Percentiles rank a stretch among this genome's conserved stretches.
Conservation (phyloP, 2,888 invertebrate species). For the Acanthosepion esculentum region DNA sequence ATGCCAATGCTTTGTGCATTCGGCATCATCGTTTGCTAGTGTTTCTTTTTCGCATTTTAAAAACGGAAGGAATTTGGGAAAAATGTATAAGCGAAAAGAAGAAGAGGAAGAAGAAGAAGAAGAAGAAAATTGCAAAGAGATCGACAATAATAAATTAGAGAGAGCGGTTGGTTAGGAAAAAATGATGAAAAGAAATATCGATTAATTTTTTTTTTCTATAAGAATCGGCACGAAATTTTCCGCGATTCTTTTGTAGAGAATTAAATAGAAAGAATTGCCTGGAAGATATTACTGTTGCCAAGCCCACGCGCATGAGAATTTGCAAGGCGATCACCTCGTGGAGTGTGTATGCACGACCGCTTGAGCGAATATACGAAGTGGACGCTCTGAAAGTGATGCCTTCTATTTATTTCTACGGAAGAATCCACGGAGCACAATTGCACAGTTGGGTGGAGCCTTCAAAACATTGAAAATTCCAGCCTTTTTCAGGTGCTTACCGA, state of each 20-base stretch:
- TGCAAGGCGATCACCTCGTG: neutral
- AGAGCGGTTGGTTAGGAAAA: neutral
- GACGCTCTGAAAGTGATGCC: too few relatives aligned
- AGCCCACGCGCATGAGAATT: neutral
- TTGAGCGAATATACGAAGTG: too few relatives aligned
- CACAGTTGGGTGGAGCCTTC: too few relatives aligned
- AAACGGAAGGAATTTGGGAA: neutral
- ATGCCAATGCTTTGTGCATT: neutral
- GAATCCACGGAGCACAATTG: too few relatives aligned
- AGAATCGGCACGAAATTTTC: neutral
- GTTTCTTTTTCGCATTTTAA: neutral
- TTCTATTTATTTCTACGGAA: too few relatives aligned
- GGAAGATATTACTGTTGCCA: neutral
- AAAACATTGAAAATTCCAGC: too few relatives aligned
- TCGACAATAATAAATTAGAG: neutral
- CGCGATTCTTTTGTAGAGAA: neutral
- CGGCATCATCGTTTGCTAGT: neutral
- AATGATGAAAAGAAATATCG: neutral
- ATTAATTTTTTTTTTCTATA: neutral
- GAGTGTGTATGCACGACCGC: neutral
- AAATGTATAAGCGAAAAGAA: neutral
- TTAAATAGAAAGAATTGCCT: neutral
- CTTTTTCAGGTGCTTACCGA: too few relatives aligned
- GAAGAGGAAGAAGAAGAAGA: neutral
- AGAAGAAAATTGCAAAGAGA: neutral